These are phyloP conservation scores for Leucophora obtusa DNA, from an alignment of 2,888 invertebrate genomes.

Conservation along the genomic window DNA sequence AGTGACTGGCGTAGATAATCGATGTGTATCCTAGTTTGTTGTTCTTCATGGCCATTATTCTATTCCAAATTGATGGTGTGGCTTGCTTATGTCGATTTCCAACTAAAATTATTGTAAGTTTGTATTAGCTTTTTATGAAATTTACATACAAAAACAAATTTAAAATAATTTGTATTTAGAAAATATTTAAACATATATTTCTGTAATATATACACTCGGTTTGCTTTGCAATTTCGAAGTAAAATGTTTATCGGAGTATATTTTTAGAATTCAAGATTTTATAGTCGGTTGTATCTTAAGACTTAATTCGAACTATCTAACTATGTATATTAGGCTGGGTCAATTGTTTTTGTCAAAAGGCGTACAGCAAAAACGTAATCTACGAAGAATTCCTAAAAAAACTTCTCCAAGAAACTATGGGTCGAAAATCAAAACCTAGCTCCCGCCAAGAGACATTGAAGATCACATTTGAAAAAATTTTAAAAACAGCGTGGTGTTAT, in stretches of 20 bases:
- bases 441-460: no score
- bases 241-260: not conserved
- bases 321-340: no score
- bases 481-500: no score
- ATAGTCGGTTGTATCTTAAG: not conserved
- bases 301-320: no score
- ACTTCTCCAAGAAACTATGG: no score
- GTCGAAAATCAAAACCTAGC: no score
- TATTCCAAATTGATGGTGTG: constrained; percentile 3
- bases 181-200: not conserved
- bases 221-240: not conserved
- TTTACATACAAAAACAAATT: not conserved
- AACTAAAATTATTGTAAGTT: constrained; percentile 51
- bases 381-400: no score
- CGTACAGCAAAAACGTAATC: no score
- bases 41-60: not conserved
- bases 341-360: no score
- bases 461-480: no score
- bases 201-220: not conserved
- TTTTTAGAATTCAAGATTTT: not conserved
- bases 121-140: constrained; percentile 27
- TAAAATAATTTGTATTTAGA: constrained; percentile 1
- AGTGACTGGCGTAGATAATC: not conserved
- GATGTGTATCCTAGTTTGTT: not conserved
- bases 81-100: constrained; percentile 24